A percentile compares a stretch with the other conserved stretches of the same genome.
These are phyloP conservation scores for Agonopterix heracliana DNA, from an alignment of 2,888 invertebrate species.

Conservation along the genomic window DNA sequence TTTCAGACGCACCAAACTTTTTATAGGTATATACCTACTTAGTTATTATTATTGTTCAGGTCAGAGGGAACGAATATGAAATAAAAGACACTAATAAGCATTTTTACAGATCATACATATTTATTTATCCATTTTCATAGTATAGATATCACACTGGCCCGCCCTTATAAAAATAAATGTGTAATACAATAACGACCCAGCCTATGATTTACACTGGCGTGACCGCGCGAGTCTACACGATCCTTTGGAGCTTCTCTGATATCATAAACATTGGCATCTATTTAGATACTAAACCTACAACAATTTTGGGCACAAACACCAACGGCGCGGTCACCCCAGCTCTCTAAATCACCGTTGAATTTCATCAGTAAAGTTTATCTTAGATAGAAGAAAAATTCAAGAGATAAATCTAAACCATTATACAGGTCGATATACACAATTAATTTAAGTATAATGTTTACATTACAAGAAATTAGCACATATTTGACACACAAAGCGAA, in stretches of 20 bases:
- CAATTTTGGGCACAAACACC: slow-evolving; percentile 55
- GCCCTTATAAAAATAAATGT: slow-evolving; percentile 76
- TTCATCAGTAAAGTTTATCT: slow-evolving; percentile 47
- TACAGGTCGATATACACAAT: slow-evolving; percentile 72
- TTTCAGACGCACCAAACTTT: too few relatives aligned
- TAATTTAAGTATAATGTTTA: slow-evolving; percentile 56
- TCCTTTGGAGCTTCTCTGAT: slow-evolving; percentile 26
- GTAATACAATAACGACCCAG: slow-evolving; percentile 72
- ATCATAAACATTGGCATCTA: slow-evolving; percentile 53
- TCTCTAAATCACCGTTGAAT: slow-evolving; percentile 43
- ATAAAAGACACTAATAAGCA: slow-evolving; percentile 53
- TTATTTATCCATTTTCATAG: slow-evolving; percentile 74
- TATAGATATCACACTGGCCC: slow-evolving; percentile 77
- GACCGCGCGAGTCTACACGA: slow-evolving; percentile 39
- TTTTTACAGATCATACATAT: slow-evolving; percentile 77
- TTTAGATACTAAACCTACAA: slow-evolving; percentile 54
- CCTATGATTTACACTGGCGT: slow-evolving; percentile 43
- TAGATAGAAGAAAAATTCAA: slow-evolving; percentile 55
- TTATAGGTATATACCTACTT: too few relatives aligned
- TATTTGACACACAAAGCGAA: slow-evolving; percentile 76
- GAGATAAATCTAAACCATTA: slow-evolving; percentile 72
- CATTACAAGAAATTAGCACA: slow-evolving; percentile 71
- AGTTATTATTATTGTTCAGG: too few relatives aligned
- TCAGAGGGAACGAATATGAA: slow-evolving; percentile 12
- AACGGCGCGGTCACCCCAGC: slow-evolving; percentile 55